Evolutionary conservation across 2,113 vertebrate species (phyloP), one percentile per base, ranked within the genome.

Genomic region (Malurus cyaneus): DNA sequence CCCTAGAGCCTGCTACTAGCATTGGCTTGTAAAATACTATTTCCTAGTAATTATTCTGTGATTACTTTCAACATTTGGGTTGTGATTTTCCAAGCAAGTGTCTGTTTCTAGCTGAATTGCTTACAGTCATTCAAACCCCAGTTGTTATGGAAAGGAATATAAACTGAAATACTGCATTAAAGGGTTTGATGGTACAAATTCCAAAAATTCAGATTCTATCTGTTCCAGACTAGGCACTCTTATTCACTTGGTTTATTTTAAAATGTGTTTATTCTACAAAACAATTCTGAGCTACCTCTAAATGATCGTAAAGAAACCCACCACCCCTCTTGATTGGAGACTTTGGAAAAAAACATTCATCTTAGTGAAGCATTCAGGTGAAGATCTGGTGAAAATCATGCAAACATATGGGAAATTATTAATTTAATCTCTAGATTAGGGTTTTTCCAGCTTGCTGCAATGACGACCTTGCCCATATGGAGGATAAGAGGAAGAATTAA

Each of bases 281-380:
- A 62, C 13, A 67, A 64, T 21, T 47, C 52, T 46, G 29, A 87
- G 60, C 69, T 65, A 44, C 56, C 32, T 76, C 39, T 66, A 85
- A 87, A 52, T 36, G 24, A 67, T 10, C 12, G 16, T 46, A 32
- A 86, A 73, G 36, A 2, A 2, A 1, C 7, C 39, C 39, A 39
- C 39, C 39, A 20, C 7, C 15, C 28, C 32, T 59, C 71, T 72
- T 42, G 21, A 60, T 3, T 46, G 14, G 42, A 65, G 20, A 60
- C 25, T 12, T 0, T 23, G 18, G n/a, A 1, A 20, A 41, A 67
- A 77, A n/a, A 4, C 32, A 76, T 25, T 39, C 26, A n/a, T 46
- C 46, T 66, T 23, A n/a, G 13, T 18, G 50, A 80, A 70, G n/a
- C 36, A 11, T 25, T 82, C 41, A n/a, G 61, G 24, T 52, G 25